Evolutionary conservation across 2,797 vertebrate genomes (phyloP).

Genomic region (Rousettus madagascariensis): DNA sequence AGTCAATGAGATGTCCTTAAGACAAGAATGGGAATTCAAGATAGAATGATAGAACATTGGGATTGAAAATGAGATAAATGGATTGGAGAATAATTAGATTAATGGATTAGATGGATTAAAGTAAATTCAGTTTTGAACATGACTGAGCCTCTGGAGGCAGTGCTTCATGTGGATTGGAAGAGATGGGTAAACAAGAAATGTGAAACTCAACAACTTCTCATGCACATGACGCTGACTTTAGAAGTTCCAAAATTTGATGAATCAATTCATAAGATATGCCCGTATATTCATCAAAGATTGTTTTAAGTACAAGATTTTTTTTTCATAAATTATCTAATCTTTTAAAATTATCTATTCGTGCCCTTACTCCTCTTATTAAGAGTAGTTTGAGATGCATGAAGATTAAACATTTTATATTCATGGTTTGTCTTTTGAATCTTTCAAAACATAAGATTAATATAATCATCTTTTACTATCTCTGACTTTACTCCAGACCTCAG

Average conservation of each 20-base stretch:
- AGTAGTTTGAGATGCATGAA: background rate
- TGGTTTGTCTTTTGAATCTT: constrained; percentile 60
- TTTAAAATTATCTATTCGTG: background rate
- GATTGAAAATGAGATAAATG: background rate
- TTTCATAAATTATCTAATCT: background rate
- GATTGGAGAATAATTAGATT: background rate
- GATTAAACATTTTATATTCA: constrained; percentile 64
- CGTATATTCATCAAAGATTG: background rate
- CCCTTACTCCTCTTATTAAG: background rate
- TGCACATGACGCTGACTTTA: background rate
- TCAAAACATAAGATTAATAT: constrained; percentile 40
- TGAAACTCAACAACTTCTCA: background rate
- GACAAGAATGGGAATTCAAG: background rate
- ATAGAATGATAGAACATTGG: background rate
- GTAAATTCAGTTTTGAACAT: background rate
- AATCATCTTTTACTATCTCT: constrained; percentile 56
- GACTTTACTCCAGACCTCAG: constrained; percentile 54
- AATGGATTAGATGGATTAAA: background rate
- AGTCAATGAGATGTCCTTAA: background rate
- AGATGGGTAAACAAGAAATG: background rate
- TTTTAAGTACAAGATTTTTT: background rate
- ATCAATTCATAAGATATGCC: background rate
- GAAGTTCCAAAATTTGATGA: background rate
- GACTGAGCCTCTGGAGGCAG: background rate
- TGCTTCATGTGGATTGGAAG: background rate